Base-by-base conservation (phyloP, 1,140 invertebrate genomes). In the Drosophila pruinosa region DNA sequence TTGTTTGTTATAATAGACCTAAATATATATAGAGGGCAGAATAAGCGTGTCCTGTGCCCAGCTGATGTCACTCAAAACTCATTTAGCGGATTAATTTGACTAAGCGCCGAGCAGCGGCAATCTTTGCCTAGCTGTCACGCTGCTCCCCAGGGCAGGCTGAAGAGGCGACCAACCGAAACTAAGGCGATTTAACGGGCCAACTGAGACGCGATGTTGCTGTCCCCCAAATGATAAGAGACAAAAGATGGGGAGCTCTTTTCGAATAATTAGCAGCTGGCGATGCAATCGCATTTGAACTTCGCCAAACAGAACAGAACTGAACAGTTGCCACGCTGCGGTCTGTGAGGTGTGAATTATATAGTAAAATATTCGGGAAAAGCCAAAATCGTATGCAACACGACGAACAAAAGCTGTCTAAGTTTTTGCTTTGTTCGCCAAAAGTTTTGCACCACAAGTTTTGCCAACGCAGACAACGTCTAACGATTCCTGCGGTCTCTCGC, bases 61-160 rank as follows among this genome's bases (percentile, higher is more conserved):
- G 63, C 53, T 78, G 77, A 36, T 64, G 53, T 75, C 69, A 68
- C 70, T 74, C 64, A 52, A 74, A 85, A 77, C 69, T 88, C 74
- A 81, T 88, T 81, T 86, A 62, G 31, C 39, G 70, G 82, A 81
- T 86, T 86, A 86, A 81, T 86, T 86, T 75, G 48, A 72, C 62
- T 71, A 53, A 74, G 82, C 82, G 45, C 57, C 15, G 31, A 52
- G 24, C 41, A 28, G 47, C 45, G 19, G 21, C 50, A 48, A 56
- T 54, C 59, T 56, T 41, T 38, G 24, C 36, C 21, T 43, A 61
- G 22, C 36, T 50, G 10, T 39, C 38, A 17, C 38, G 38, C 15
- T 17, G 43, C n/a, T 14, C 10, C 10, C n/a, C 41, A 17, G 15
- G 2, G 31, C 24, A n/a, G n/a, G n/a, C n/a, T n/a, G 10, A 24